Conservation (phyloP, 2,797 vertebrate species). For the Enoplosus armatus region DNA sequence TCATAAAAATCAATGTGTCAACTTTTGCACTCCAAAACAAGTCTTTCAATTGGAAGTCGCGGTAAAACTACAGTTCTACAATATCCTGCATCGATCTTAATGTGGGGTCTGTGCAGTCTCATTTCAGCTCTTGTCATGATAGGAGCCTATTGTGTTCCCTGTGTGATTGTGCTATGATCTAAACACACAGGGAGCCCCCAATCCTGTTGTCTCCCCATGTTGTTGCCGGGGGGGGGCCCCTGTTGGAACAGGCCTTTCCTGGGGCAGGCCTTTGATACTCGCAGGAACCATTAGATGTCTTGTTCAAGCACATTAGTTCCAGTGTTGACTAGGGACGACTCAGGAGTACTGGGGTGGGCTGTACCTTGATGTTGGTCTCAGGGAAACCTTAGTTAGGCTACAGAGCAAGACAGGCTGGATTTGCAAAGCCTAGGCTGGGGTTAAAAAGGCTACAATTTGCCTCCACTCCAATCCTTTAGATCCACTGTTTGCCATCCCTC, state of each 20-base stretch:
- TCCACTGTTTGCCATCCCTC: slow-evolving; percentile 41
- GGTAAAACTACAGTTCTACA: slow-evolving; percentile 49
- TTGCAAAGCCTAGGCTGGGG: slow-evolving; percentile 22
- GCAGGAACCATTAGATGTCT: slow-evolving; percentile 73
- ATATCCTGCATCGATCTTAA: slow-evolving; percentile 67
- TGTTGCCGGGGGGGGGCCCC: slow-evolving; percentile 70
- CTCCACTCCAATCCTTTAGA: slow-evolving; percentile 44
- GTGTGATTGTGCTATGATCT: slow-evolving; percentile 72
- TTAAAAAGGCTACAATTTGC: slow-evolving; percentile 45
- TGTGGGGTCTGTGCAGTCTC: slow-evolving; percentile 68
- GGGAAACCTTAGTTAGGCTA: slow-evolving; percentile 34
- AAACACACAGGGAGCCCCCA: slow-evolving; percentile 64
- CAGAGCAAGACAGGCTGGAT: slow-evolving; percentile 16
- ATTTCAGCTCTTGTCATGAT: slow-evolving; percentile 63
- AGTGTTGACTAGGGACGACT: slow-evolving; percentile 75
- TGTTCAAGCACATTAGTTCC: slow-evolving; percentile 84
- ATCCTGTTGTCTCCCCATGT: slow-evolving; percentile 66
- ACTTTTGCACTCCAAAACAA: slow-evolving; percentile 31
- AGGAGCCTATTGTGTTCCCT: slow-evolving; percentile 61
- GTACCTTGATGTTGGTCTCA: slow-evolving; percentile 36
- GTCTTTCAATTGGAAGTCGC: slow-evolving; percentile 44
- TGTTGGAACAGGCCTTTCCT: slow-evolving; percentile 62
- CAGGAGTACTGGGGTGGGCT: slow-evolving; percentile 37
- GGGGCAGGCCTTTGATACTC: slow-evolving; percentile 78
- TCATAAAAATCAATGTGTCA: slow-evolving; percentile 59